Percentiles rank a stretch among this genome's conserved stretches.
Evolutionary conservation across 2,888 invertebrate species (phyloP).

Genomic region (Zygogramma bicolorata): DNA sequence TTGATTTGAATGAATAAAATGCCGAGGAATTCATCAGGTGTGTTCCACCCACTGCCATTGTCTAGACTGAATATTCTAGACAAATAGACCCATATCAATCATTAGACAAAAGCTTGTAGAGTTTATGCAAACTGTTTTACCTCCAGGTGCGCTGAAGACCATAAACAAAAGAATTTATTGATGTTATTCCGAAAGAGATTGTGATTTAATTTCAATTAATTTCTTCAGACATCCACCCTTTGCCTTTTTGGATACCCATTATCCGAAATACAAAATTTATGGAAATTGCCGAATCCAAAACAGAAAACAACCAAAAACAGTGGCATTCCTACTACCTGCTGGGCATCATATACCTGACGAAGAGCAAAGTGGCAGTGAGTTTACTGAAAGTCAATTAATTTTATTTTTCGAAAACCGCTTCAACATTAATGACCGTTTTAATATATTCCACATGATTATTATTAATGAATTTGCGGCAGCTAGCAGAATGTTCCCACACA

Average conservation of each 20-base stretch:
- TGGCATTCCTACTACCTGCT: slow-evolving; percentile 5
- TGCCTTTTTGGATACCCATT: neutral
- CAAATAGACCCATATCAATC: neutral
- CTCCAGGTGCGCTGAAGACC: neutral
- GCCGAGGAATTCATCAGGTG: neutral
- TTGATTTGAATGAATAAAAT: neutral
- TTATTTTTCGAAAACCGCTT: slow-evolving; percentile 7
- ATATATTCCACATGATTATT: slow-evolving; percentile 6
- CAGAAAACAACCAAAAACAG: slow-evolving; percentile 10
- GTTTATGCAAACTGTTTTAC: neutral
- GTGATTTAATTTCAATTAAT: slow-evolving; percentile 4
- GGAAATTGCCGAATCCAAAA: neutral
- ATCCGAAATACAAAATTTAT: neutral
- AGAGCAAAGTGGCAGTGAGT: neutral
- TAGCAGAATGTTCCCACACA: slow-evolving; percentile 29
- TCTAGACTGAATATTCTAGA: neutral
- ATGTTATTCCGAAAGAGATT: neutral
- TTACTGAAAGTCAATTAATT: slow-evolving; percentile 4
- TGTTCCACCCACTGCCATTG: neutral
- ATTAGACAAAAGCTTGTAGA: neutral
- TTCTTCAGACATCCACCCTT: neutral
- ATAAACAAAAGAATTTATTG: neutral
- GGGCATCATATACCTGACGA: slow-evolving; percentile 8
- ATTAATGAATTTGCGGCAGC: slow-evolving; percentile 12
- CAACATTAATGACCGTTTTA: slow-evolving; percentile 9